Evolutionary conservation across 2,113 vertebrate species (phyloP), one percentile per base, ranked within the genome.

Genomic region (Trogon surrucura): DNA sequence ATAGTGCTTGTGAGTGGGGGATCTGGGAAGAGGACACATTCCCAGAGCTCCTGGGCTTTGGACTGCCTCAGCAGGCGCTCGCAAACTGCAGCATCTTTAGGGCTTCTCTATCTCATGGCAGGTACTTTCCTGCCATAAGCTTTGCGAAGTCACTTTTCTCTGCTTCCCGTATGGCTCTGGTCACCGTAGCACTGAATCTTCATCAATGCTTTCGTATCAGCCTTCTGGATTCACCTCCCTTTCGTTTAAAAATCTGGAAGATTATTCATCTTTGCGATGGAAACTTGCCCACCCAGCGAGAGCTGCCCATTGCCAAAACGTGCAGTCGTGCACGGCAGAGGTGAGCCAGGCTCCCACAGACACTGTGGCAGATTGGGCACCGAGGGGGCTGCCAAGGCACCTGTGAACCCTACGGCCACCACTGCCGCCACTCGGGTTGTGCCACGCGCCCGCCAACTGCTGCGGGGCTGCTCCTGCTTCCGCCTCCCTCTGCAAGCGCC

Each of bases 301-400:
- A 56, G 60, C 41, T 2, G 11, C 7, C 23, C 5, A 1, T 15
- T 64, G 32, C 70, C 82, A 54, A n/a, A 30, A 51, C 0, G 1
- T 1, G 13, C 32, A 6, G 81, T 19, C 1, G 0, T 0, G 18
- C 32, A 3, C 0, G 2, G 60, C 79, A 26, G 56, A 47, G 60
- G 29, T 3, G 2, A 22, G 26, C 4, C 3, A 12, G 67, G 50
- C 36, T 64, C 0, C 1, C 54, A 7, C 2, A 0, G 29, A 5
- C 25, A 3, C 44, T 2, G 12, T 3, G 3, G 54, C 58, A 51
- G 38, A 45, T 25, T 18, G 3, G 70, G 47, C 57, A 15, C 17
- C 2, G 51, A 9, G 27, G 26, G 13, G 45, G 47, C 74, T 69
- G 50, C 38, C 56, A 17, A 5, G 44, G 41, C 32, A 5, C 12